Evolutionary conservation across 92 coral and sea anemone species (phyloP), one percentile per base, ranked within the genome.

Genomic region (Bergia sp.): DNA sequence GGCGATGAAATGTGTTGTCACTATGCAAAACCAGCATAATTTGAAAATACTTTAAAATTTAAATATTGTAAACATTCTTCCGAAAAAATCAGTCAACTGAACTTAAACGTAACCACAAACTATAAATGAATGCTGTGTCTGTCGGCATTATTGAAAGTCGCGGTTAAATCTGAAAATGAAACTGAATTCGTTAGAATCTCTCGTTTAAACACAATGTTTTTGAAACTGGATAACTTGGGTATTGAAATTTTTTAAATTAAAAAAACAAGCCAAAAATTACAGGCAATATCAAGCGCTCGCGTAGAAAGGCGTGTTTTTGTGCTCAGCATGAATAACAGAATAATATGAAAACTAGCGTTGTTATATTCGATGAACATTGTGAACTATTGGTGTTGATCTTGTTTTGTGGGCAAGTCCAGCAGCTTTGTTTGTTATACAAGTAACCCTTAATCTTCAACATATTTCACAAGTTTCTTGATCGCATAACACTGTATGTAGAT

Each of bases 371-470:
- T 57, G 37, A 36, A 53, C 45, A 80, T 12, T 20, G 47, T 53
- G 44, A 81, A 81, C 41, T 21, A 2, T 69, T 84, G 65, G 42
- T 84, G 87, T 38, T 67, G 87, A 84, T 36, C 37, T 47, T 47
- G 79, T 43, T 71, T 84, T 84, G 87, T 72, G 79, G 76, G 29
- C 29, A 37, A 45, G 65, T 37, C 76, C 65, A 41, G 65, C 64
- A n/a, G 78, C 79, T 71, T 80, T 84, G 79, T 84, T 84, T 71
- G 64, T 43, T 21, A 45, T 13, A 13, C 65, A 69, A 41, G 79
- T 18, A 42, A 76, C 47, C 47, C 45, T 76, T 76, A 76, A 76
- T 76, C 79, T 76, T 29, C 65, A 37, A 38, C 61, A 29, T 72
- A 44, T 79, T 79, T 49, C 15, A 13, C 66, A 12, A 50, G 36